phyloP scores from a whole-genome alignment of 2,888 invertebrate genomes.

The Stomorhina lunata region DNA sequence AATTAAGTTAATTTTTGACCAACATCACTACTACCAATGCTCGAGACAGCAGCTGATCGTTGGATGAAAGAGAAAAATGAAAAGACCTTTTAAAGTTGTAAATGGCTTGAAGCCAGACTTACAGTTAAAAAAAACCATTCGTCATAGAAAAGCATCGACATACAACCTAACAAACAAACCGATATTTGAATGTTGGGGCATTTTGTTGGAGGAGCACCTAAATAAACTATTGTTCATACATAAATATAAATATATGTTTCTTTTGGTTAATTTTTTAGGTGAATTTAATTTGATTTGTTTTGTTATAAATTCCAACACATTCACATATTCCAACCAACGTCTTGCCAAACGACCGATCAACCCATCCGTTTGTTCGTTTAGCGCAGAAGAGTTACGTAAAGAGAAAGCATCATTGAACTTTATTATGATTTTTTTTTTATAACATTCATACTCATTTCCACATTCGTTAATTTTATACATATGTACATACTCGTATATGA shows the following conservation, averaged over 20 bases:
- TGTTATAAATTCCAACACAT: neutral
- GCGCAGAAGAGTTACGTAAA: slow-evolving; percentile 47
- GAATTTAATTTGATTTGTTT: slow-evolving; percentile 16
- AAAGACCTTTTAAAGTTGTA: neutral
- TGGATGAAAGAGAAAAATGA: neutral
- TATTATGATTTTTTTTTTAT: slow-evolving; percentile 8
- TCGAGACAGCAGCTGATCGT: neutral
- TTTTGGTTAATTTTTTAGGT: neutral
- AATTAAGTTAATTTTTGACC: slow-evolving; percentile 7
- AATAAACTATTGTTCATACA: neutral
- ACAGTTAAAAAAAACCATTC: neutral
- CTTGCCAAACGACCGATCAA: no score
- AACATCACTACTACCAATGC: neutral
- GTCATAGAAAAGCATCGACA: neutral
- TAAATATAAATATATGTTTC: neutral
- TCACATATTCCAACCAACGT: neutral
- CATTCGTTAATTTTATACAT: neutral
- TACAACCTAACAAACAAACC: neutral
- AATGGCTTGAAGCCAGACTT: neutral
- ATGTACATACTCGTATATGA: neutral
- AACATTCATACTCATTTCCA: neutral
- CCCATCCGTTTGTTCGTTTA: neutral
- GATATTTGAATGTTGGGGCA: neutral
- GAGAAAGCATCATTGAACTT: slow-evolving; percentile 62
- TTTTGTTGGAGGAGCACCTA: neutral